These are phyloP conservation scores for Leptopilina boulardi DNA, from an alignment of 1,140 invertebrate genomes.

Conservation along the genomic window DNA sequence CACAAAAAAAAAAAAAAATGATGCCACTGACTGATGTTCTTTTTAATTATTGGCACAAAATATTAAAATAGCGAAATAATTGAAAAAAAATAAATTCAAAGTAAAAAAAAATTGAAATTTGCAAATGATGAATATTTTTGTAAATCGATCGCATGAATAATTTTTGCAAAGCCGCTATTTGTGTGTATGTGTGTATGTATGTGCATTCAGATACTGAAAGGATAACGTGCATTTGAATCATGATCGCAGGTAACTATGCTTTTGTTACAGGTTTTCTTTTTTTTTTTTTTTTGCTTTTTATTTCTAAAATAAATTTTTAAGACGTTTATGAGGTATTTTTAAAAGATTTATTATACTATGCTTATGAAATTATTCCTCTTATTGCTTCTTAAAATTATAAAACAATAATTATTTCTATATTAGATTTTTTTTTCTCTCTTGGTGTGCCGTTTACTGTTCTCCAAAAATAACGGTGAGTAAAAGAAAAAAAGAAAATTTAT, in stretches of 20 bases:
- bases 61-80: neutral
- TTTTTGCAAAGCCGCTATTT: neutral
- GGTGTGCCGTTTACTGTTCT: constrained; percentile 64
- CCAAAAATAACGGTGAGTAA: constrained; percentile 38
- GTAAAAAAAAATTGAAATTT: constrained; percentile 33
- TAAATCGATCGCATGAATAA: constrained; percentile 50
- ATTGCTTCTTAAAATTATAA: constrained; percentile 72
- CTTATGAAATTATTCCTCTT: constrained; percentile 72
- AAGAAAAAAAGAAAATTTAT: constrained; percentile 19
- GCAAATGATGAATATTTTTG: constrained; percentile 29
- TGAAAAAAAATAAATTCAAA: neutral
- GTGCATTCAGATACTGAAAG: constrained; percentile 19
- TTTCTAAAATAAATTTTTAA: constrained; percentile 69
- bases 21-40: neutral
- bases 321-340: constrained; percentile 68
- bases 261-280: neutral
- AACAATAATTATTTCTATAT: constrained; percentile 60
- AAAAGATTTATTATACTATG: constrained; percentile 69
- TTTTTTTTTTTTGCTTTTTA: no score
- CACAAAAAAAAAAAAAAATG: neutral
- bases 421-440: constrained; percentile 18
- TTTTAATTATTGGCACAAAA: neutral
- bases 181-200: neutral
- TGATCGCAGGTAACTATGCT: constrained; percentile 14
- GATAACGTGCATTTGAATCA: constrained; percentile 40